Evolutionary conservation across 2,888 invertebrate species (phyloP), one percentile per base, ranked within the genome.

Genomic region (Antitype chi): DNA sequence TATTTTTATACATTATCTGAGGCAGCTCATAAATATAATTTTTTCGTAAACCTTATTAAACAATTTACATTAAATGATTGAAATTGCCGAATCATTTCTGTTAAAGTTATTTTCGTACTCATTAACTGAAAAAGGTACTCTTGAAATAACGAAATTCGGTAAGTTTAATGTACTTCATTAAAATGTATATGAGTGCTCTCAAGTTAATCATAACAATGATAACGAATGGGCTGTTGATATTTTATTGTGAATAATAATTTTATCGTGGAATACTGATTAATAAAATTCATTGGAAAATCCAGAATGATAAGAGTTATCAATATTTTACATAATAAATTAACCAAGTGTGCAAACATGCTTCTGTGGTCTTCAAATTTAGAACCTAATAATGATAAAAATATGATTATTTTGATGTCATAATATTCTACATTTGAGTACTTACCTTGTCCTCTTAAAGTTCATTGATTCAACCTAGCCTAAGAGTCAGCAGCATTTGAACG

Each of bases 31-130:
- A 62, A 67, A 81, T 79, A 81, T 64, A 68, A 68, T 63, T 76
- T 63, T 52, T 20, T 68, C 47, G 17, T 53, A 64, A 63, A 76
- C 20, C 74, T 66, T 59, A 67, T 75, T 57, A 53, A 81, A 79
- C 76, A 63, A 81, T 81, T 75, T 63, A 81, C 63, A 76, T 68
- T 63, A 59, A 68, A 63, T 81, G 49, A 79, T 81, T 81, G 49
- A 63, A 79, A 63, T 25, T 67, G 55, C 62, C 32, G 47, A 81
- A 67, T 79, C n/a, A 81, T 74, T 67, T 79, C 67, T 25, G 49
- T 60, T 49, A 43, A 38, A 67, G 13, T 75, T 63, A 57, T 76
- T 74, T 81, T 75, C 43, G 23, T 49, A 32, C 55, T 57, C 43
- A 43, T 25, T 73, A n/a, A 32, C 47, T 60, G 23, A 53, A 59